Percentiles rank a stretch among this genome's conserved stretches.
Conservation (phyloP, 1,140 invertebrate species). For the Lepidurus apus region DNA sequence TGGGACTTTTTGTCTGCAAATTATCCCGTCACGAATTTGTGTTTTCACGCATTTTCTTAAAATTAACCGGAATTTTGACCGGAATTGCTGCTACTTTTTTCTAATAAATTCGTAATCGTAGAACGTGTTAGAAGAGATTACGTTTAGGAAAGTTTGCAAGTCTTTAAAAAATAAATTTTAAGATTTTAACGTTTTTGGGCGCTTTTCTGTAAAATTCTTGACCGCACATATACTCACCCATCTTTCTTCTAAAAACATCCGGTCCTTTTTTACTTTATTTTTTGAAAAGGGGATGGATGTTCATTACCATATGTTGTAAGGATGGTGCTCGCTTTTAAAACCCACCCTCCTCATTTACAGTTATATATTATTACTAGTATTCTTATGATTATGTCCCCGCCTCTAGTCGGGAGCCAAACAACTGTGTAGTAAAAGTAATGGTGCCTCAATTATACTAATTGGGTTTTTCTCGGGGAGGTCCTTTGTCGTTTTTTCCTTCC, state of each 20-base stretch:
- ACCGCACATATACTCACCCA: too few relatives aligned
- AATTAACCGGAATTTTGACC: neutral
- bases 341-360: neutral
- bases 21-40: too few relatives aligned
- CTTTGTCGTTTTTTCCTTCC: neutral
- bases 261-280: neutral
- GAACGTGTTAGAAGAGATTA: too few relatives aligned
- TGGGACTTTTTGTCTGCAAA: too few relatives aligned
- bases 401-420: neutral
- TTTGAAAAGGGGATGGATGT: neutral
- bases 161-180: too few relatives aligned
- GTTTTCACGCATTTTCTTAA: too few relatives aligned
- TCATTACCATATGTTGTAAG: constrained; percentile 3
- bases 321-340: neutral
- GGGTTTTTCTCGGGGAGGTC: neutral
- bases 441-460: constrained; percentile 19
- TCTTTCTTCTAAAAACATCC: too few relatives aligned
- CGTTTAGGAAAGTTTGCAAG: too few relatives aligned
- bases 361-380: neutral
- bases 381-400: constrained; percentile 11
- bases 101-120: too few relatives aligned
- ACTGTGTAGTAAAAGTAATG: constrained; percentile 19
- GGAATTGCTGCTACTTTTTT: neutral
- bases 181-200: too few relatives aligned
- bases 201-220: too few relatives aligned